Conservation (phyloP, 2,888 invertebrate species). For the Acanthosoma haemorrhoidale region DNA sequence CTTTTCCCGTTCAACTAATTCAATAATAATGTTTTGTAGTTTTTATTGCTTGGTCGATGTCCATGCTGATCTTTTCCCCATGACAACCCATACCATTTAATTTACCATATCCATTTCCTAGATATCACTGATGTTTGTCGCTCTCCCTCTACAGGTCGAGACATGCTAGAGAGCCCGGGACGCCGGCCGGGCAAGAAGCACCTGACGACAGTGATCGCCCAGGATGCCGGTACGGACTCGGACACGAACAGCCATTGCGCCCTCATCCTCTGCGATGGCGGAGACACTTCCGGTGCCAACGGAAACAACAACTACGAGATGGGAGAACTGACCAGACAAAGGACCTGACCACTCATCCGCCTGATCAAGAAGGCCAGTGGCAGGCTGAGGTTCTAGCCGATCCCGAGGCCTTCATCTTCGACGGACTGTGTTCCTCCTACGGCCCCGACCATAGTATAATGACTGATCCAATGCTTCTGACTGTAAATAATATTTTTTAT, state of each 20-base stretch:
- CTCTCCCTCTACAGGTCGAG: constrained; percentile 32
- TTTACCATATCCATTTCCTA: no score
- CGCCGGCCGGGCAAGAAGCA: constrained; percentile 36
- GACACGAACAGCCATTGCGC: constrained; percentile 56
- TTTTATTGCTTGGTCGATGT: no score
- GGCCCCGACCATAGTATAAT: no score
- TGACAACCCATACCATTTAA: no score
- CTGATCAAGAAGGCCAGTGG: background rate
- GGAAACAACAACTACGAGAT: constrained; percentile 71
- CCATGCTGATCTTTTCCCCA: no score
- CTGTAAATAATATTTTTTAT: constrained; percentile 8
- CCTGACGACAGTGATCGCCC: constrained; percentile 38
- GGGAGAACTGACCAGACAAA: constrained; percentile 55
- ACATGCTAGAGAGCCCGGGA: constrained; percentile 28
- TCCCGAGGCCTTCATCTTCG: background rate
- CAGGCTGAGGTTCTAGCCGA: background rate
- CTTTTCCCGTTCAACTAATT: no score
- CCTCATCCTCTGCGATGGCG: constrained; percentile 46
- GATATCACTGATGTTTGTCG: no score
- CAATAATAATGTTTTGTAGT: no score
- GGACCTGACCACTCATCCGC: constrained; percentile 39
- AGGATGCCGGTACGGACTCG: constrained; percentile 51
- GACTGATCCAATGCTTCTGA: constrained; percentile 2
- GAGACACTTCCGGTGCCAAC: constrained; percentile 31
- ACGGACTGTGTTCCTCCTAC: no score